These are phyloP conservation scores for Drosophila murphyi DNA, from an alignment of 1,140 invertebrate species.

Conservation along the genomic window DNA sequence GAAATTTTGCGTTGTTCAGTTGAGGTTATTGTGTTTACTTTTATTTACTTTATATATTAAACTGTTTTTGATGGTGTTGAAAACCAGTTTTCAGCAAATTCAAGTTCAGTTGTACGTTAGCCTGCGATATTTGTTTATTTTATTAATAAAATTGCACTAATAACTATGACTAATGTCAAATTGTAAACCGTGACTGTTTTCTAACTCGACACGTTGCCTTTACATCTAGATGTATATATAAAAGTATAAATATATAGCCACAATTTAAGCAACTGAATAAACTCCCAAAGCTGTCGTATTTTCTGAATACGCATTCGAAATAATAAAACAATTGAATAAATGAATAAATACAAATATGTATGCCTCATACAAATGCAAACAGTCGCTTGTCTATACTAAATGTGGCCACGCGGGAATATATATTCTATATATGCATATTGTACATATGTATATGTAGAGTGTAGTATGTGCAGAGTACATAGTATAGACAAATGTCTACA, in stretches of 20 bases:
- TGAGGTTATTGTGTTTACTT: too few relatives aligned
- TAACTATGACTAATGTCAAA: slow-evolving; percentile 18
- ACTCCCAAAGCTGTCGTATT: slow-evolving; percentile 3
- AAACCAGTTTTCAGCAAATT: slow-evolving; percentile 21
- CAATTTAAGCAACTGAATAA: neutral
- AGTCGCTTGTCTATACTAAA: neutral
- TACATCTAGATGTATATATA: neutral
- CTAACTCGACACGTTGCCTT: neutral
- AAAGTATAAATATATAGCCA: neutral
- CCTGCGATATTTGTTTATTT: neutral
- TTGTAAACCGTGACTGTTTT: neutral
- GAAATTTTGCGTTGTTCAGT: too few relatives aligned
- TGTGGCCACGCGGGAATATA: neutral
- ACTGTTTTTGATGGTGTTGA: too few relatives aligned
- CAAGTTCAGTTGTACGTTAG: slow-evolving; percentile 25
- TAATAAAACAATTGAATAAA: slow-evolving; percentile 17
- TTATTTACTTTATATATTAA: too few relatives aligned
- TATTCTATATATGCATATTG: neutral
- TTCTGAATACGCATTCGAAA: neutral
- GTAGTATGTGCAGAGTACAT: neutral
- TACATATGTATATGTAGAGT: neutral
- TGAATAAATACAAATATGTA: slow-evolving; percentile 13
- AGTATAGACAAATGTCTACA: slow-evolving; percentile 13
- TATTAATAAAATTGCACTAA: neutral
- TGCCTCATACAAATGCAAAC: slow-evolving; percentile 18